Evolutionary conservation across 2,113 vertebrate species (phyloP).

Genomic region (Carollia perspicillata): DNA sequence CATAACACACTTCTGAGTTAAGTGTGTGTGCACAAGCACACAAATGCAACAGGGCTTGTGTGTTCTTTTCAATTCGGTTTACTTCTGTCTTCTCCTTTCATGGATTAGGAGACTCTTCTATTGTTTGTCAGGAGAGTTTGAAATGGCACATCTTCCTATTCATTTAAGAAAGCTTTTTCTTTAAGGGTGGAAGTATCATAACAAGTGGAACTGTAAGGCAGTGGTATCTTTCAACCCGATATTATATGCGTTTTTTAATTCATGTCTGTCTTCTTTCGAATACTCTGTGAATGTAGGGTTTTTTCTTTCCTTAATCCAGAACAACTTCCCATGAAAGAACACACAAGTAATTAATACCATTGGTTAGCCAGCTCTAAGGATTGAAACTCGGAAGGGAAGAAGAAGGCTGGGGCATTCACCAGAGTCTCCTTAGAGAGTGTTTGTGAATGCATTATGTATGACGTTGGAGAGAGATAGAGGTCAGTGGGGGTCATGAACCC

Average conservation of each 20-base stretch:
- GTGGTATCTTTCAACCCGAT: background rate
- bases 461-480: background rate
- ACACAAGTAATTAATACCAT: conserved; percentile 1
- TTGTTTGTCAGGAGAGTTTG: background rate
- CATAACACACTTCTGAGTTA: background rate
- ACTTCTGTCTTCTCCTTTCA: background rate
- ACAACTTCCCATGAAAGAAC: background rate
- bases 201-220: background rate
- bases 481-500: background rate
- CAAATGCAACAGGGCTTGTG: background rate
- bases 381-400: background rate
- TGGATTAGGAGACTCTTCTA: background rate
- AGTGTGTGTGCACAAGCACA: background rate
- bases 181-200: background rate
- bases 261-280: background rate
- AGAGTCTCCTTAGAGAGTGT: background rate
- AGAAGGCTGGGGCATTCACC: background rate
- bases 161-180: background rate
- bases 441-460: background rate
- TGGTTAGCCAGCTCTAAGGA: background rate
- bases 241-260: background rate
- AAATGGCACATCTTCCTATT: background rate
- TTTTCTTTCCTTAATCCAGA: background rate
- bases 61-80: background rate
- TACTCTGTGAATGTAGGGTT: background rate